A percentile compares a stretch with the other conserved stretches of the same genome.
Evolutionary conservation across 2,797 vertebrate genomes (phyloP).

Genomic region (Pantherophis alleghaniensis): DNA sequence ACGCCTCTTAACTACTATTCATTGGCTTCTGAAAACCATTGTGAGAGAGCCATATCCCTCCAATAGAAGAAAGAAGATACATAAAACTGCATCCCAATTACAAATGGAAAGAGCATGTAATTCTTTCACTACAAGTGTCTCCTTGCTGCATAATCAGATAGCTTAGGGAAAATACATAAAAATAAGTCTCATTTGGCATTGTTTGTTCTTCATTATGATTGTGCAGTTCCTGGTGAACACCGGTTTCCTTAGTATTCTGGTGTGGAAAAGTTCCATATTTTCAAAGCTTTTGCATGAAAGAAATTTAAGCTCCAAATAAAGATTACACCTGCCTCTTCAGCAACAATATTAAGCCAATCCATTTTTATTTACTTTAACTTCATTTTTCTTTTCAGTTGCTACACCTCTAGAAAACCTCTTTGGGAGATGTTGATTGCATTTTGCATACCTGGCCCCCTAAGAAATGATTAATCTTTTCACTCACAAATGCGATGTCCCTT

Average conservation of each 20-base stretch:
- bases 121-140: slow-evolving; percentile 48
- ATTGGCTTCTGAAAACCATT: not conserved
- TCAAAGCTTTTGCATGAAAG: slow-evolving; percentile 62
- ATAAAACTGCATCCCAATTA: not conserved
- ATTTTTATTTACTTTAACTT: slow-evolving; percentile 70
- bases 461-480: slow-evolving; percentile 63
- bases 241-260: slow-evolving; percentile 61
- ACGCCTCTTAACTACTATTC: not conserved
- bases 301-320: slow-evolving; percentile 60
- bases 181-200: slow-evolving; percentile 53
- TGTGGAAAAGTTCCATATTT: slow-evolving; percentile 52
- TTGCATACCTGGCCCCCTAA: slow-evolving; percentile 58
- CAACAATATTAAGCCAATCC: slow-evolving; percentile 59
- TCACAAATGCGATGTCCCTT: slow-evolving; percentile 69
- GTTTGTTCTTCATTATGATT: slow-evolving; percentile 62
- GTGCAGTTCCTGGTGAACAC: slow-evolving; percentile 58
- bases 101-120: not conserved
- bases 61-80: not conserved
- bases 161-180: slow-evolving; percentile 23
- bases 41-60: not conserved
- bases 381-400: slow-evolving; percentile 63
- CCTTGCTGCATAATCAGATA: slow-evolving; percentile 62
- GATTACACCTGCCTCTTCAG: slow-evolving; percentile 63
- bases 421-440: slow-evolving; percentile 63
- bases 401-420: slow-evolving; percentile 38